phyloP scores from a whole-genome alignment of 2,888 invertebrate species.

The Lasioglossum vierecki region DNA sequence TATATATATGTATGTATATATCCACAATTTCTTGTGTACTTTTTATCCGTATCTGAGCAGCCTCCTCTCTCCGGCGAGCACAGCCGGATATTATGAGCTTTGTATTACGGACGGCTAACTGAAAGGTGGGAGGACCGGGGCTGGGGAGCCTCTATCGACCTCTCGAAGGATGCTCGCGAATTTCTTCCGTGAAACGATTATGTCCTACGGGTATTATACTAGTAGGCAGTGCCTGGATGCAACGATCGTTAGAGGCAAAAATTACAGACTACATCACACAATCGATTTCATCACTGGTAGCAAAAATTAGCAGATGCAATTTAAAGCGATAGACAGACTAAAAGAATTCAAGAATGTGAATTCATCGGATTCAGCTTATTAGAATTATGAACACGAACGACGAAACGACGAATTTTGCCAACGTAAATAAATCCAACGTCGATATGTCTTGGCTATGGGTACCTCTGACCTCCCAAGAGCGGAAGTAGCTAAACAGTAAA shows the following conservation, averaged over 20 bases:
- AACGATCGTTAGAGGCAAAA: not conserved
- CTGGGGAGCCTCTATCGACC: not conserved
- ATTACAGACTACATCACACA: not conserved
- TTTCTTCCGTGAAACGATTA: slow-evolving; percentile 6
- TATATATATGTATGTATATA: not conserved
- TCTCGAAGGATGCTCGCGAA: slow-evolving; percentile 8
- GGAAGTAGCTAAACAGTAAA: not conserved
- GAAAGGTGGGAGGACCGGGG: not conserved
- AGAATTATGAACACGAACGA: too few relatives aligned
- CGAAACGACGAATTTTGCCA: too few relatives aligned
- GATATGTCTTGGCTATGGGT: not conserved
- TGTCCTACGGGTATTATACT: slow-evolving; percentile 10
- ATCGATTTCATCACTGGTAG: not conserved
- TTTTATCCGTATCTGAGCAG: slow-evolving; percentile 14
- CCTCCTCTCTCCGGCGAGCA: not conserved
- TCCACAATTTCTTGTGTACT: slow-evolving; percentile 41
- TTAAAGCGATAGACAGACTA: not conserved
- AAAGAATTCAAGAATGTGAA: not conserved
- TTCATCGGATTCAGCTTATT: not conserved
- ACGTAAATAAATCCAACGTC: not conserved
- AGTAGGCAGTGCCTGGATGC: not conserved
- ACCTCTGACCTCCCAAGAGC: not conserved
- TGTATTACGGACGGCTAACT: slow-evolving; percentile 24
- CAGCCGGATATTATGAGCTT: slow-evolving; percentile 27
- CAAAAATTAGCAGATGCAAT: too few relatives aligned